Percentiles rank a stretch among this genome's conserved stretches.
Evolutionary conservation across 1,140 invertebrate genomes (phyloP).

Genomic region (Drosophila lacertosa): DNA sequence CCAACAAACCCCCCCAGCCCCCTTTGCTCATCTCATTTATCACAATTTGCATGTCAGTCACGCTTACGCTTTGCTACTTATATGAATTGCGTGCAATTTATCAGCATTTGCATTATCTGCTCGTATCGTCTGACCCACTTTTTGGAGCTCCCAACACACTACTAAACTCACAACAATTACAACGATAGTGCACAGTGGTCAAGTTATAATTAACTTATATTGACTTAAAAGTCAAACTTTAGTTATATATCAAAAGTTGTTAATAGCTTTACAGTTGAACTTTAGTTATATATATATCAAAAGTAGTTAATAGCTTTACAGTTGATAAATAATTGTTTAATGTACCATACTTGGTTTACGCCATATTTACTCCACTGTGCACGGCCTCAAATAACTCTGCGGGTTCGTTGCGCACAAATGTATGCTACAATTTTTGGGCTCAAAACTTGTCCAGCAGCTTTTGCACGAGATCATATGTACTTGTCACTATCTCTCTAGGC

Average conservation of each 20-base stretch:
- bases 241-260: no score
- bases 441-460: neutral
- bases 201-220: neutral
- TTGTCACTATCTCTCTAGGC: slow-evolving; percentile 3
- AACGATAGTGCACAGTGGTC: slow-evolving; percentile 1
- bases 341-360: neutral
- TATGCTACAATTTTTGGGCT: slow-evolving; percentile 47
- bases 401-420: slow-evolving; percentile 28
- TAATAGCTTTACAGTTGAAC: no score
- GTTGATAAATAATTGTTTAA: no score
- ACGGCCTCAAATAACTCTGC: neutral
- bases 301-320: no score
- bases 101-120: slow-evolving; percentile 59
- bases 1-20: neutral
- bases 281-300: no score
- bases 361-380: neutral
- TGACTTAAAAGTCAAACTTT: no score
- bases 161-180: neutral
- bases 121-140: slow-evolving; percentile 52
- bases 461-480: slow-evolving; percentile 5
- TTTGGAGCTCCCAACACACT: neutral
- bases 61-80: slow-evolving; percentile 45
- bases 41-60: slow-evolving; percentile 78
- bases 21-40: slow-evolving; percentile 60
- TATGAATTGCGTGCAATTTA: slow-evolving; percentile 80